Conservation (phyloP, 2,113 vertebrate genomes). For the Elephantulus edwardii region DNA sequence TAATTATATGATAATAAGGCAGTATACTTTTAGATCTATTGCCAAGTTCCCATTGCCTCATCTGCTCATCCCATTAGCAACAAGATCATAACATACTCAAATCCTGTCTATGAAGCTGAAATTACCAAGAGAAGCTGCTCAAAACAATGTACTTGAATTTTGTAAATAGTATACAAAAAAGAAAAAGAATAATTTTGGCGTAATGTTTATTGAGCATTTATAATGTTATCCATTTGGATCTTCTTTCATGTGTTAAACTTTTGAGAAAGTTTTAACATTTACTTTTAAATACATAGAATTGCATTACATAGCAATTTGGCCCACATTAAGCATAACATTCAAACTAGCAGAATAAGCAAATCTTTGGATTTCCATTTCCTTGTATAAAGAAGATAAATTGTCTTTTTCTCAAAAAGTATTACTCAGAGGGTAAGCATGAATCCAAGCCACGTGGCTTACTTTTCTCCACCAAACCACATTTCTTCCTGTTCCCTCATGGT, state of each 20-base stretch:
- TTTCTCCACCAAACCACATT: neutral
- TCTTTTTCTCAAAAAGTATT: neutral
- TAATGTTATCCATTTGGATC: neutral
- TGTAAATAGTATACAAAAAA: neutral
- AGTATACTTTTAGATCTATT: neutral
- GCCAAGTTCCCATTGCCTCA: neutral
- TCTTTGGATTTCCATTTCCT: neutral
- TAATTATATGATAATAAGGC: no score
- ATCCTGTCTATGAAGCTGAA: no score
- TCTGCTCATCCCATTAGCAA: neutral
- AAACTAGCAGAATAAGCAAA: neutral
- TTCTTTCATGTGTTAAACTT: neutral
- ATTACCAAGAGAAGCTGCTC: neutral
- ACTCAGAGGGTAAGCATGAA: neutral
- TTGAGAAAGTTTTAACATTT: no score
- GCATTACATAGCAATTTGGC: neutral
- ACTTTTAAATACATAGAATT: no score
- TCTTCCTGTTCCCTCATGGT: conserved; percentile 41
- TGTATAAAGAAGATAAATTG: neutral
- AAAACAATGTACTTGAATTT: no score
- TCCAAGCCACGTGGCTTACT: neutral
- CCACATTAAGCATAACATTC: neutral
- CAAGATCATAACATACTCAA: no score
- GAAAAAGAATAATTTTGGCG: neutral
- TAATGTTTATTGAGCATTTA: neutral